Conservation (phyloP, 2,113 vertebrate species). For the Rallus limicola region DNA sequence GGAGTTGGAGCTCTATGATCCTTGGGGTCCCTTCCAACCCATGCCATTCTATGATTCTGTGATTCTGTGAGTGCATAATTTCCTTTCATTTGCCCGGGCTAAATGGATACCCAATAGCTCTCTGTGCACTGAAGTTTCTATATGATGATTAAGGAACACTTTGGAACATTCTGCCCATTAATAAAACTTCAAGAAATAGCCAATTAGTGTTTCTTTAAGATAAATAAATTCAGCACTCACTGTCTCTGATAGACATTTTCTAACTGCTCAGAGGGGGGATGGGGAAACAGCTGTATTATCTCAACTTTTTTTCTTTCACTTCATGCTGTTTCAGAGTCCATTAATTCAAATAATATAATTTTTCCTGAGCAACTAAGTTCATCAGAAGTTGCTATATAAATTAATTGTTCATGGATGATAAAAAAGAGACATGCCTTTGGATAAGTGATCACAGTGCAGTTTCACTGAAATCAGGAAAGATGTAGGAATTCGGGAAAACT, state of each 20-base stretch:
- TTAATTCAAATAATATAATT: not conserved
- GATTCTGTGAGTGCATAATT: not conserved
- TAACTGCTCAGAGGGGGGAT: fast-evolving
- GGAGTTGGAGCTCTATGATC: too few relatives aligned
- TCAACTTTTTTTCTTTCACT: not conserved
- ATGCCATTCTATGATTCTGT: too few relatives aligned
- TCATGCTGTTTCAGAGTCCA: not conserved
- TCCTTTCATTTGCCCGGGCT: not conserved
- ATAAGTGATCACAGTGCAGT: not conserved
- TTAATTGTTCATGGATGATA: not conserved
- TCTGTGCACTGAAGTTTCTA: not conserved
- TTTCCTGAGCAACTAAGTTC: not conserved
- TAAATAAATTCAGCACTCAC: not conserved
- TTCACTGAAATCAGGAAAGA: not conserved
- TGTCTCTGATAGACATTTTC: not conserved
- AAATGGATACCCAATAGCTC: not conserved
- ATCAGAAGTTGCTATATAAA: not conserved
- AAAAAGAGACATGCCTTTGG: not conserved
- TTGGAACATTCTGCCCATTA: not conserved
- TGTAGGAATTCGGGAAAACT: not conserved
- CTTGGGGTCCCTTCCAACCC: too few relatives aligned
- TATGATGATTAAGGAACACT: not conserved
- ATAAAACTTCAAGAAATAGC: not conserved
- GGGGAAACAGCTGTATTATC: not conserved
- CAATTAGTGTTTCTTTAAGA: not conserved